Evolutionary conservation across 2,888 invertebrate species (phyloP).

Genomic region (Acronicta aceris): DNA sequence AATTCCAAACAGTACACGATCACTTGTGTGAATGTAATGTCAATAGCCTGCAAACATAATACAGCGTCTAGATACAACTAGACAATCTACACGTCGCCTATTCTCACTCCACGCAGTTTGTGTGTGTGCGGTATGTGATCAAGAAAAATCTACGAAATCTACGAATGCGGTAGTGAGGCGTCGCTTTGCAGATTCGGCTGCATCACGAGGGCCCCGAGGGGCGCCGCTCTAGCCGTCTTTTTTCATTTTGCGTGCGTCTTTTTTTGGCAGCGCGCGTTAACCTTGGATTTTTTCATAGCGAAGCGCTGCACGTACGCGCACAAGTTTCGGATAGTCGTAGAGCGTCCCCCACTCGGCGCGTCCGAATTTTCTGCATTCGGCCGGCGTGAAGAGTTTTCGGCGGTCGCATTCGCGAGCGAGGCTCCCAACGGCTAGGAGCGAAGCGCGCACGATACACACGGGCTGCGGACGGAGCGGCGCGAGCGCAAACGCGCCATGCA

Average conservation of each 20-base stretch:
- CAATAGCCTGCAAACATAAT: constrained; percentile 59
- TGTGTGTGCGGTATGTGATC: constrained; percentile 48
- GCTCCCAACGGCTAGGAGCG: constrained; percentile 84
- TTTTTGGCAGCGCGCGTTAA: constrained; percentile 89
- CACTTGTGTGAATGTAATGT: constrained; percentile 50
- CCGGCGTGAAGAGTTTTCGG: constrained; percentile 87
- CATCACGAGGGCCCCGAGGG: constrained; percentile 82
- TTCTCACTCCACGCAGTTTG: constrained; percentile 30
- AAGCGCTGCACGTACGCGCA: constrained; percentile 88
- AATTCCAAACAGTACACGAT: constrained; percentile 36
- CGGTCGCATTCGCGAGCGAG: constrained; percentile 88
- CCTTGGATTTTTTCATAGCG: constrained; percentile 89
- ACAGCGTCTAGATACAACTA: constrained; percentile 42
- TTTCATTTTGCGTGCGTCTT: constrained; percentile 89
- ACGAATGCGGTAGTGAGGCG: constrained; percentile 65
- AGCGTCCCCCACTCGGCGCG: constrained; percentile 88
- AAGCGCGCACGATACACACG: constrained; percentile 72
- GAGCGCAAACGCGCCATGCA: constrained; percentile 77
- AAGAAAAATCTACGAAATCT: constrained; percentile 52
- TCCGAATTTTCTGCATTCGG: constrained; percentile 89
- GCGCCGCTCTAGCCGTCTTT: constrained; percentile 86
- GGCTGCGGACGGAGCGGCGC: constrained; percentile 68
- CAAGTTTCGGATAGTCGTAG: constrained; percentile 88
- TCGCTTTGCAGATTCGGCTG: constrained; percentile 79
- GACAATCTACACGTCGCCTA: constrained; percentile 46